phyloP scores from a whole-genome alignment of 2,113 vertebrate species.

The Pyrgilauda ruficollis region DNA sequence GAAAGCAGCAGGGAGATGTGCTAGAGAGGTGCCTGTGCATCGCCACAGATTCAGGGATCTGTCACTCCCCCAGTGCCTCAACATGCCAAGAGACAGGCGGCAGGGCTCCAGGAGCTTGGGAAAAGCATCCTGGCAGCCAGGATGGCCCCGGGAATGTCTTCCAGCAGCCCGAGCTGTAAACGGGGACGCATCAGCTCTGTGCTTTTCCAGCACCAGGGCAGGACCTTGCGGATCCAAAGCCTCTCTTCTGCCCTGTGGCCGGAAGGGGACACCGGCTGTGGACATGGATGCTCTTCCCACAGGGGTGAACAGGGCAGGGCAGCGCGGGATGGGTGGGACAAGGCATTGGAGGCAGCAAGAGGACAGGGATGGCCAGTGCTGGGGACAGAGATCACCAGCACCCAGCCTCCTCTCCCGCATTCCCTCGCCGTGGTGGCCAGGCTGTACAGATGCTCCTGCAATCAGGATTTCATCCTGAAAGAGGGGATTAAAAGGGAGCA shows the following conservation, averaged over 20 bases:
- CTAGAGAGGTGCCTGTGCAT: neutral
- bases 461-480: neutral
- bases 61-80: neutral
- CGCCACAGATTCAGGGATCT: neutral
- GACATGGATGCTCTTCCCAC: accelerated
- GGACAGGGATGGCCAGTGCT: accelerated
- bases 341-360: neutral
- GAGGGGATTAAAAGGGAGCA: constrained; percentile 17
- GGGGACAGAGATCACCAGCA: neutral
- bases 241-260: neutral
- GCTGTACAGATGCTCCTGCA: neutral
- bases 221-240: neutral
- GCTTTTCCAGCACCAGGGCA: neutral
- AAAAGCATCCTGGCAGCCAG: accelerated
- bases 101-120: neutral
- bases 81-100: neutral
- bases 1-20: neutral
- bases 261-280: neutral
- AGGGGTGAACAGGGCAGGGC: neutral
- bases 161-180: neutral
- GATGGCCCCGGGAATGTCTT: neutral
- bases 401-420: neutral
- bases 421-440: neutral
- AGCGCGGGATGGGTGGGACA: accelerated
- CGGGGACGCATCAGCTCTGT: neutral